Percentiles rank a stretch among this genome's conserved stretches.
Conservation (phyloP, 1,140 invertebrate species). For the Planococcus citri region DNA sequence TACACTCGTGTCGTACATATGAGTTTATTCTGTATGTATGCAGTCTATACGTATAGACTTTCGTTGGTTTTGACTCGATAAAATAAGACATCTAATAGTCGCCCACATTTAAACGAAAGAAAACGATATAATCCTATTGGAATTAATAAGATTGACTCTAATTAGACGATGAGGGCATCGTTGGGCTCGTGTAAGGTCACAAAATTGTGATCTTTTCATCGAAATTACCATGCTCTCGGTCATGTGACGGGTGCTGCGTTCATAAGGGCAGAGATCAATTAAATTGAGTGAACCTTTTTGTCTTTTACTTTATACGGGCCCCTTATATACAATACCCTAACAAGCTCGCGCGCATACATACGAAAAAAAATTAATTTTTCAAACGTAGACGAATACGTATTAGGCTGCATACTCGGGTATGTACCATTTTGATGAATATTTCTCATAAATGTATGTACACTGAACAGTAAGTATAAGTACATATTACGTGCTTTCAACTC, state of each 20-base stretch:
- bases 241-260: background rate
- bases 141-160: constrained; percentile 4
- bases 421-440: no score
- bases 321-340: background rate
- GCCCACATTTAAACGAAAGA: background rate
- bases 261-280: constrained; percentile 18
- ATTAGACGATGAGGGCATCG: background rate
- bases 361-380: constrained; percentile 1
- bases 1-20: background rate
- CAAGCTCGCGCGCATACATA: background rate
- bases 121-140: background rate
- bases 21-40: no score
- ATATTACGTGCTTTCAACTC: no score
- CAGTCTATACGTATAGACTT: no score
- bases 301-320: constrained; percentile 14
- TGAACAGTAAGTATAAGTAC: no score
- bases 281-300: constrained; percentile 11
- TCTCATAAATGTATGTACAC: no score
- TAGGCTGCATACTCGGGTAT: no score
- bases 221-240: background rate
- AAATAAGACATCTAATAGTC: background rate
- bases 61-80: no score
- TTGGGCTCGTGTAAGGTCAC: constrained; percentile 1
- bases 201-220: background rate
- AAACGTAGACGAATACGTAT: no score